phyloP scores from a whole-genome alignment of 2,888 invertebrate genomes.

The Agrenia bidenticulata region DNA sequence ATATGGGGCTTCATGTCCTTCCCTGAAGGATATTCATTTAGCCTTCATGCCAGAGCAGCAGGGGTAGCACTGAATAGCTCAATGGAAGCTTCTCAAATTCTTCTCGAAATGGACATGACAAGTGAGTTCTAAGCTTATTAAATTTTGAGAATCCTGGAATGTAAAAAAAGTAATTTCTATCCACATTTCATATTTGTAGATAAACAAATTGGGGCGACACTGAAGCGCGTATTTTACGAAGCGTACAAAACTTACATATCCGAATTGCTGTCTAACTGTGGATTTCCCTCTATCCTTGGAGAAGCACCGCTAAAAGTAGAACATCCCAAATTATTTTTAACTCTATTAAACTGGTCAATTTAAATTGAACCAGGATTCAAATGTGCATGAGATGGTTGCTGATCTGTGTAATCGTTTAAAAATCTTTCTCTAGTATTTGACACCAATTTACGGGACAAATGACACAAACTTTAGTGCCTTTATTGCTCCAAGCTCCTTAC shows the following conservation, averaged over 20 bases:
- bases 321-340: too few relatives aligned
- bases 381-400: too few relatives aligned
- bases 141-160: too few relatives aligned
- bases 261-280: constrained; percentile 31
- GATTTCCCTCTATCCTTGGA: constrained; percentile 25
- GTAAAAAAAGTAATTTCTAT: too few relatives aligned
- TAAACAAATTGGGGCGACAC: constrained; percentile 34
- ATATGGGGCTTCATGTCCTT: constrained; percentile 23
- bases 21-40: neutral
- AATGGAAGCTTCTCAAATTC: constrained; percentile 33
- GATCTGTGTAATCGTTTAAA: too few relatives aligned
- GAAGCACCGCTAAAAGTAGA: constrained; percentile 37
- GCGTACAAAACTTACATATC: constrained; percentile 33
- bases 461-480: constrained; percentile 94
- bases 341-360: too few relatives aligned
- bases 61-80: constrained; percentile 10
- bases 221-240: constrained; percentile 34
- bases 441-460: constrained; percentile 82
- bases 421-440: neutral
- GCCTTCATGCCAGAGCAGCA: constrained; percentile 31
- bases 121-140: constrained; percentile 24
- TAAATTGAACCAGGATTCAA: too few relatives aligned
- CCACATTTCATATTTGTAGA: too few relatives aligned
- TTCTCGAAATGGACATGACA: constrained; percentile 39
- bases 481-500: constrained; percentile 78